Evolutionary conservation across 2,113 vertebrate genomes (phyloP).

Genomic region (Climacteris rufus): DNA sequence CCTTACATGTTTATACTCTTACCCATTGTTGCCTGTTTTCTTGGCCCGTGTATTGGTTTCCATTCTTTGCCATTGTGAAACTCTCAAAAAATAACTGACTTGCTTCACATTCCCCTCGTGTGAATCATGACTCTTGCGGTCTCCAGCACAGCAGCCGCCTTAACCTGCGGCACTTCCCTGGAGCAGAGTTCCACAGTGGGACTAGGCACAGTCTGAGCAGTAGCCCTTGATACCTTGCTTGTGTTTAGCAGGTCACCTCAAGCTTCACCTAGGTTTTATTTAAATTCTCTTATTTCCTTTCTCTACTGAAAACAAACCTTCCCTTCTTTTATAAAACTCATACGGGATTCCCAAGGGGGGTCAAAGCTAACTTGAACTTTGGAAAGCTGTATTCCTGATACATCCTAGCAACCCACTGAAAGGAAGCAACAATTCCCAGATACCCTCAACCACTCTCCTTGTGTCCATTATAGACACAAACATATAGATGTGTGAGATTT

Average conservation of each 20-base stretch:
- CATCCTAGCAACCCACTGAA: not conserved
- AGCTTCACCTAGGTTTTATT: not conserved
- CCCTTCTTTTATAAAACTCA: not conserved
- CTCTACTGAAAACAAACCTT: not conserved
- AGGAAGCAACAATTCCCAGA: not conserved
- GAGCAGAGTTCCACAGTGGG: not conserved
- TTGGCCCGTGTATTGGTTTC: constrained; percentile 5
- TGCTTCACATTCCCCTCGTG: not conserved
- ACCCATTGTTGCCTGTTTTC: constrained; percentile 42
- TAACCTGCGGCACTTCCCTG: not conserved
- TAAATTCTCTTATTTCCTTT: not conserved
- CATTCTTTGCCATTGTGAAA: constrained; percentile 46
- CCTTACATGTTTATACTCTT: constrained; percentile 4
- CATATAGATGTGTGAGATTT: not conserved
- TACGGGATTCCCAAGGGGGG: not conserved
- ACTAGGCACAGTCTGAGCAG: not conserved
- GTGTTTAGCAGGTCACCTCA: not conserved
- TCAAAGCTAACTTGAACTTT: not conserved
- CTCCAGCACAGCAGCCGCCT: not conserved
- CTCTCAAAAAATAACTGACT: not conserved
- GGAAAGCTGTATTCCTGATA: not conserved
- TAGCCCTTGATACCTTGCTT: not conserved
- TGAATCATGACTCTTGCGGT: not conserved
- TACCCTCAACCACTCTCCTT: not conserved
- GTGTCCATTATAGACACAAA: not conserved